These are phyloP conservation scores for Drosophila sp. DNA, from an alignment of 1,140 invertebrate species.

Conservation along the genomic window DNA sequence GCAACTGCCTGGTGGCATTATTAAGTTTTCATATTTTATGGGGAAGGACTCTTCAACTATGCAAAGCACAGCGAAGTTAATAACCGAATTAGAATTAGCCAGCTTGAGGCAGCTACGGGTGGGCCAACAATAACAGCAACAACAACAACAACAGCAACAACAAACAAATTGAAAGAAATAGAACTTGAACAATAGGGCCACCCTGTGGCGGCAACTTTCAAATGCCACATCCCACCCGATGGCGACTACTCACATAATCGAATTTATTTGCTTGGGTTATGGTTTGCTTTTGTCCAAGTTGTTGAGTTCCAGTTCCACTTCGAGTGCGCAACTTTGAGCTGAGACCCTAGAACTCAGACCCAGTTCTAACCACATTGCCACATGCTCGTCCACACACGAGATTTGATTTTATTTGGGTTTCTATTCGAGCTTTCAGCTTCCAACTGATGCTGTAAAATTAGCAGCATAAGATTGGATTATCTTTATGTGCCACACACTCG, in stretches of 20 bases:
- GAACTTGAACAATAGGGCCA: slow-evolving; percentile 34
- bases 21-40: slow-evolving; percentile 79
- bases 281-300: slow-evolving; percentile 64
- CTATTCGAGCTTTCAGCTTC: slow-evolving; percentile 14
- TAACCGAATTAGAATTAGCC: slow-evolving; percentile 80
- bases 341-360: not conserved
- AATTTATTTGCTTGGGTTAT: slow-evolving; percentile 69
- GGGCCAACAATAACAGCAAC: not conserved
- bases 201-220: slow-evolving; percentile 51
- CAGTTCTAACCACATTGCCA: slow-evolving; percentile 44
- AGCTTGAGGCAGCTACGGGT: slow-evolving; percentile 43
- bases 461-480: slow-evolving; percentile 83
- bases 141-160: slow-evolving; percentile 11
- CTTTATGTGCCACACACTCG: slow-evolving; percentile 52
- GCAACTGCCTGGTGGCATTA: slow-evolving; percentile 42
- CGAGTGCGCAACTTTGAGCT: slow-evolving; percentile 9
- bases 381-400: slow-evolving; percentile 68
- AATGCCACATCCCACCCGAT: slow-evolving; percentile 25
- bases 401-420: slow-evolving; percentile 70
- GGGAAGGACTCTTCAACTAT: slow-evolving; percentile 58
- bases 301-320: slow-evolving; percentile 62
- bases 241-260: slow-evolving; percentile 66
- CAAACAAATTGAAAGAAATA: not conserved
- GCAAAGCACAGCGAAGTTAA: slow-evolving; percentile 59
- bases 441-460: slow-evolving; percentile 76